phyloP scores from a whole-genome alignment of 1,140 invertebrate species.

The Diuraphis noxia region DNA sequence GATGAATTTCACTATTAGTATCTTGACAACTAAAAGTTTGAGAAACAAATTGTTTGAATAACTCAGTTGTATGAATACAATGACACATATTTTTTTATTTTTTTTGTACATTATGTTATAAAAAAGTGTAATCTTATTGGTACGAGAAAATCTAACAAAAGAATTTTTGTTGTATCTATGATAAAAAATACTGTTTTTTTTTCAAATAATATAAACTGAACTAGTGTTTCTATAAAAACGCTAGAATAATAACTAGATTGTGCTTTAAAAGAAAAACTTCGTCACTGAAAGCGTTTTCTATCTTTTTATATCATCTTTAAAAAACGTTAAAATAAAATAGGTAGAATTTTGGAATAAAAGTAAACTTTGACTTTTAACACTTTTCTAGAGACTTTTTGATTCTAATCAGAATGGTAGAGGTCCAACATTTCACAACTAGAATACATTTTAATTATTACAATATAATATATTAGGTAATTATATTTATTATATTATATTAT shows the following conservation, averaged over 20 bases:
- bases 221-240: background rate
- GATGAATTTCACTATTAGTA: background rate
- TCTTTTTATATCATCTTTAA: background rate
- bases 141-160: background rate
- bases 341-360: background rate
- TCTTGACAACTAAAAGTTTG: background rate
- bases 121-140: background rate
- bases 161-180: background rate
- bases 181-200: background rate
- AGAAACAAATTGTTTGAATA: background rate
- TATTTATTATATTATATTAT: no score
- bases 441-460: background rate
- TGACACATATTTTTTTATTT: background rate
- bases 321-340: conserved; percentile 7
- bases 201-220: background rate
- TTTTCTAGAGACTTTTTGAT: background rate
- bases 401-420: background rate
- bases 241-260: background rate
- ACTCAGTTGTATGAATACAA: background rate
- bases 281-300: background rate
- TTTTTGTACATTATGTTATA: background rate
- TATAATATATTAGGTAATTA: no score
- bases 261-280: background rate
- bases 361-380: background rate
- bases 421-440: background rate